Conservation (phyloP, 2,888 invertebrate genomes). For the Ectemnius cavifrons region DNA sequence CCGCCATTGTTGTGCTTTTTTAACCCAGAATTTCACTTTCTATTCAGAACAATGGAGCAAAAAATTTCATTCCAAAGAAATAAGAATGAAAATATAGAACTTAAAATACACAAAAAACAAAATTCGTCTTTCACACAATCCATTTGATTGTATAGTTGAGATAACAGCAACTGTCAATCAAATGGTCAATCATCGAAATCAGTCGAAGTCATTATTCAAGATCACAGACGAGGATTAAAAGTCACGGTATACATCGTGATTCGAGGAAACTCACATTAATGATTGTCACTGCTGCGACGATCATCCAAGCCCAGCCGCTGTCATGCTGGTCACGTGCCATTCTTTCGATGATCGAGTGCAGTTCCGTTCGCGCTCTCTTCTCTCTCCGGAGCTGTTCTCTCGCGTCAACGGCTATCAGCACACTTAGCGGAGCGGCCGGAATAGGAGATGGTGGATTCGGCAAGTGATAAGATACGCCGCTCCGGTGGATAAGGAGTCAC, state of each 20-base stretch:
- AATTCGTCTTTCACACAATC: too few species aligned
- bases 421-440: constrained; percentile 24
- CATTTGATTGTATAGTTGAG: too few species aligned
- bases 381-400: constrained; percentile 24
- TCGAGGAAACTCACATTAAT: constrained; percentile 49
- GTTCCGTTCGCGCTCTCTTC: neutral
- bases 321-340: constrained; percentile 67
- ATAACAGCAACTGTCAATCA: too few species aligned
- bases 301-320: constrained; percentile 80
- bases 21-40: too few species aligned
- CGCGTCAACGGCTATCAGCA: constrained; percentile 36
- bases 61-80: too few species aligned
- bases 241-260: neutral
- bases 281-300: constrained; percentile 76
- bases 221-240: neutral
- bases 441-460: constrained; percentile 29
- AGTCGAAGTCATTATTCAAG: too few species aligned
- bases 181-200: too few species aligned
- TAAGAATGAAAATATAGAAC: too few species aligned
- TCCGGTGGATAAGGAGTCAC: constrained; percentile 26
- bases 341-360: constrained; percentile 14
- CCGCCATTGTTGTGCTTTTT: too few species aligned
- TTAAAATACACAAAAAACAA: too few species aligned
- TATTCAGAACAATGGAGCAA: too few species aligned
- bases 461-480: constrained; percentile 53